Base-by-base conservation (phyloP, 1,140 invertebrate genomes). In the Metopolophium dirhodum region DNA sequence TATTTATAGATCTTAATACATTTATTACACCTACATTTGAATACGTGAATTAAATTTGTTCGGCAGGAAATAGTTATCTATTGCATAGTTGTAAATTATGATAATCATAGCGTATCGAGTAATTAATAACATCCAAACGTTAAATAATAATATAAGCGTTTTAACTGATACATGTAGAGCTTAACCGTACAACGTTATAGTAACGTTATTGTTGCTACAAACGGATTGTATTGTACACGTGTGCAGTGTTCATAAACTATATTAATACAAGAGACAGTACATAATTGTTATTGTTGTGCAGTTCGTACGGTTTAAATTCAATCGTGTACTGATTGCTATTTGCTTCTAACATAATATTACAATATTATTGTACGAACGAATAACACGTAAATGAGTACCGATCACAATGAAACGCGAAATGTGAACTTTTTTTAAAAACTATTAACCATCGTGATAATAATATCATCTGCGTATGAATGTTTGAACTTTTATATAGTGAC, bases 81-180 rank as follows among this genome's bases (percentile, higher is more conserved):
- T 77, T 77, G 30, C 23, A 77, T 77, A n/a, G n/a, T n/a, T 77
- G 30, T n/a, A 11, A 68, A 68, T 68, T 68, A 68, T 68, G 9
- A 68, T 68, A 14, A n/a, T 68, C 30, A 68, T 68, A n/a, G 30
- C 61, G 30, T 30, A 68, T 77, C 30, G 14, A 77, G n/a, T n/a
- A 77, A 77, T 77, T 77, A n/a, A 77, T 77, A 18, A 35, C 61
- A 77, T 77, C n/a, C 61, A n/a, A 77, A n/a, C n/a, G 61, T 77
- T 77, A 77, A 77, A n/a, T 77, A n/a, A 77, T 77, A 77, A 77
- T 77, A 77, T 77, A 77, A n/a, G 61, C n/a, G 30, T n/a, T 77
- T 77, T 77, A 77, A 77, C 14, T 77, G n/a, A n/a, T 77, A 77
- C 30, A n/a, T 30, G 9, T n/a, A 77, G n/a, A n/a, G 30, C 61